Evolutionary conservation across 2,113 vertebrate genomes (phyloP).

Genomic region (Eira barbara): DNA sequence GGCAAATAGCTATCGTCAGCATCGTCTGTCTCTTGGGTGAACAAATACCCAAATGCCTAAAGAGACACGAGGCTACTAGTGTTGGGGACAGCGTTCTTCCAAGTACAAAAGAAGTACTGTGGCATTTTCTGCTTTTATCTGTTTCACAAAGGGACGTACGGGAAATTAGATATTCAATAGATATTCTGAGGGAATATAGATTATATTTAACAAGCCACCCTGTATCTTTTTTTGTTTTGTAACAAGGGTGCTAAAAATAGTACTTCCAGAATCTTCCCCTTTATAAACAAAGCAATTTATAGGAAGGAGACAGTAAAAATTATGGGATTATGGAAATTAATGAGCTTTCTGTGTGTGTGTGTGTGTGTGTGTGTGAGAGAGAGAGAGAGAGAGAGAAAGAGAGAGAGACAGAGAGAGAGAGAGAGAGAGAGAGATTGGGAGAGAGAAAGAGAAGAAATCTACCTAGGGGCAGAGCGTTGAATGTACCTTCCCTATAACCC

Average conservation of each 20-base stretch:
- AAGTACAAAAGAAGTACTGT: background rate
- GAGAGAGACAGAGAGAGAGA: background rate
- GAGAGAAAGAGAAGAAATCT: background rate
- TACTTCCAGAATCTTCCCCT: constrained; percentile 4
- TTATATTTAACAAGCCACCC: background rate
- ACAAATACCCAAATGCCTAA: background rate
- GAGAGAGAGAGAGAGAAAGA: too few relatives aligned
- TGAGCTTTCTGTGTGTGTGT: constrained; percentile 51
- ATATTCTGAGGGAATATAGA: background rate
- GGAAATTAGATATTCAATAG: background rate
- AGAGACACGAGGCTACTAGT: background rate
- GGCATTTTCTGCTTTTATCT: background rate
- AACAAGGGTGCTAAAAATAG: background rate
- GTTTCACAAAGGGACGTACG: background rate
- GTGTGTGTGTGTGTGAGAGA: constrained; percentile 27
- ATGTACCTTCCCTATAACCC: constrained; percentile 45
- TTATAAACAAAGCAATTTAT: constrained; percentile 56
- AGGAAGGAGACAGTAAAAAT: constrained; percentile 64
- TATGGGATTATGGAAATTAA: constrained; percentile 78
- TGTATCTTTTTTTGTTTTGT: background rate
- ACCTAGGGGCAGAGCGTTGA: constrained; percentile 65
- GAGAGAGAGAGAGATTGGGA: background rate
- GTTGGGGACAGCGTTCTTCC: background rate
- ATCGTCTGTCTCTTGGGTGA: background rate
- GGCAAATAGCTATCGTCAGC: background rate